Evolutionary conservation across 2,797 vertebrate species (phyloP).

Genomic region (Zonotrichia albicollis): DNA sequence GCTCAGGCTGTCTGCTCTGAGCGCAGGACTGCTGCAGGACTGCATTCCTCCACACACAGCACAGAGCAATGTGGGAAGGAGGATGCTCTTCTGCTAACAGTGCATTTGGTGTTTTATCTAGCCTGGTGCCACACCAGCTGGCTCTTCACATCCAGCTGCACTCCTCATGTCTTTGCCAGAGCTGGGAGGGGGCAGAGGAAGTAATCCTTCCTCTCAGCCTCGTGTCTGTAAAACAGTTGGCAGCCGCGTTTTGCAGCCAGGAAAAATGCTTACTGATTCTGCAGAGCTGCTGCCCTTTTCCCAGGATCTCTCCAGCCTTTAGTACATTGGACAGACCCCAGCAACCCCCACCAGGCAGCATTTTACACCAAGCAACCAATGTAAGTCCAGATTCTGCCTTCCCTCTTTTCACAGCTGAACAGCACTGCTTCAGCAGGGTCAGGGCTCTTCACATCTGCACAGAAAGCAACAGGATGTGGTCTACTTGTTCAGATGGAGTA

Average conservation of each 20-base stretch:
- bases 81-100: background rate
- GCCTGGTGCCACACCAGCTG: background rate
- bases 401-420: background rate
- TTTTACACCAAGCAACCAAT: background rate
- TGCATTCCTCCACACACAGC: background rate
- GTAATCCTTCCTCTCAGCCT: conserved; percentile 1
- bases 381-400: background rate
- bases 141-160: conserved; percentile 4
- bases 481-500: conserved; percentile 15
- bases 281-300: conserved; percentile 12
- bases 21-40: background rate
- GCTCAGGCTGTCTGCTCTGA: background rate
- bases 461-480: conserved; percentile 59
- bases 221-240: background rate
- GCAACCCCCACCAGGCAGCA: background rate
- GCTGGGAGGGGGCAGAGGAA: background rate
- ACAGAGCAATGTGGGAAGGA: background rate
- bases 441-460: conserved; percentile 5
- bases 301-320: background rate
- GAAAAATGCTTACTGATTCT: background rate
- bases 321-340: background rate
- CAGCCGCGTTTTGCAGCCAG: background rate
- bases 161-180: background rate
- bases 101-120: background rate
- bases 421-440: background rate